phyloP scores from a whole-genome alignment of 2,113 vertebrate genomes.

The Hymenochirus boettgeri region DNA sequence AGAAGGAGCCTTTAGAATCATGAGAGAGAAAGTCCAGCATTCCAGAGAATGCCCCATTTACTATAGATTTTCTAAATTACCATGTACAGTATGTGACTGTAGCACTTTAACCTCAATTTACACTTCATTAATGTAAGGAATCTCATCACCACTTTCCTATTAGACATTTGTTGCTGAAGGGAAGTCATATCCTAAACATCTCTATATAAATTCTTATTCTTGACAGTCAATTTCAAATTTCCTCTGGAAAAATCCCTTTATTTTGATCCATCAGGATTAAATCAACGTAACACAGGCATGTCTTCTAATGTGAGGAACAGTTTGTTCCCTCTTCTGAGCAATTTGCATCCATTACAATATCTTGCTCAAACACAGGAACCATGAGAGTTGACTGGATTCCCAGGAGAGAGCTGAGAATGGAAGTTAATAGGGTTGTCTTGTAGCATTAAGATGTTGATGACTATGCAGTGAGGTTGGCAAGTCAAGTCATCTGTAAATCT shows the following conservation, averaged over 20 bases:
- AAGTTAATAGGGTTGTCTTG: conserved; percentile 42
- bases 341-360: conserved; percentile 1
- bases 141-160: too few species aligned
- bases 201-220: too few species aligned
- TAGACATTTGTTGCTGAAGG: too few species aligned
- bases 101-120: too few species aligned
- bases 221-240: too few species aligned
- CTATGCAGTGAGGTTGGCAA: conserved; percentile 34
- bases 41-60: too few species aligned
- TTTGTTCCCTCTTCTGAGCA: conserved; percentile 22
- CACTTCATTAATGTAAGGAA: too few species aligned
- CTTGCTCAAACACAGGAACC: conserved; percentile 8
- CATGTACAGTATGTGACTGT: too few species aligned
- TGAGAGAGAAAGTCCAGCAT: too few species aligned
- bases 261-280: conserved; percentile 22
- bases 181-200: too few species aligned
- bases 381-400: conserved; percentile 23
- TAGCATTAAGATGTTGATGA: conserved; percentile 43
- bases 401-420: conserved; percentile 21
- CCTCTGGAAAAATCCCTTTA: conserved; percentile 9
- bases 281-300: conserved; percentile 30
- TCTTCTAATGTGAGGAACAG: conserved; percentile 11
- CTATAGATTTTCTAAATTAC: too few species aligned
- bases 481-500: conserved; percentile 15
- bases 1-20: too few species aligned